These are phyloP conservation scores for Amphipyra tragopoginis DNA, from an alignment of 2,888 invertebrate species.

Conservation along the genomic window DNA sequence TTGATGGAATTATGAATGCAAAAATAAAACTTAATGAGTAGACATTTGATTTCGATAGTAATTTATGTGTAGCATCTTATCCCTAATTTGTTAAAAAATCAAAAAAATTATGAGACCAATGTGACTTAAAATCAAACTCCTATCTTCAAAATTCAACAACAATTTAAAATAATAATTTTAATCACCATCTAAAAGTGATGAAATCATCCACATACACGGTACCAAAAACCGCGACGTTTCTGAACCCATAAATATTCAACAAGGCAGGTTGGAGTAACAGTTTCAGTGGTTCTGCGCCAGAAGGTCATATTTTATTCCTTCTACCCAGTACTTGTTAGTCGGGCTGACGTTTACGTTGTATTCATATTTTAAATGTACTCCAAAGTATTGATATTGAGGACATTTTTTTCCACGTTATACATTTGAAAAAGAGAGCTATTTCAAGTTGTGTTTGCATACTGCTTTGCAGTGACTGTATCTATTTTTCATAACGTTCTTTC, in stretches of 20 bases:
- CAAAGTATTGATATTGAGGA: slow-evolving; percentile 37
- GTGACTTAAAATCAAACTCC: background rate
- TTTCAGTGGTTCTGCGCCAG: slow-evolving; percentile 51
- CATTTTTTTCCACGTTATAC: background rate
- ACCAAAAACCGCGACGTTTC: slow-evolving; percentile 44
- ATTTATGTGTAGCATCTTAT: too few relatives aligned
- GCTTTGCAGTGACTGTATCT: too few relatives aligned
- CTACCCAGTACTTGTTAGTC: slow-evolving; percentile 55
- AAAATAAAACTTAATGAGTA: too few relatives aligned
- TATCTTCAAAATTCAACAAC: too few relatives aligned
- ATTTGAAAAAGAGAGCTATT: too few relatives aligned
- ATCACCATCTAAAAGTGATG: slow-evolving; percentile 21
- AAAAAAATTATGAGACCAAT: background rate
- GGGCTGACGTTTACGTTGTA: slow-evolving; percentile 54
- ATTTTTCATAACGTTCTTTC: too few relatives aligned
- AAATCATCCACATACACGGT: slow-evolving; percentile 28
- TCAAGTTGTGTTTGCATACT: too few relatives aligned
- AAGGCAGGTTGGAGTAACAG: slow-evolving; percentile 51
- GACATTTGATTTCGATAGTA: too few relatives aligned
- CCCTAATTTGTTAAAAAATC: too few relatives aligned
- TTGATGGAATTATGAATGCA: too few relatives aligned
- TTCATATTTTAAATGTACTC: slow-evolving; percentile 58
- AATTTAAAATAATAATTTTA: slow-evolving; percentile 7
- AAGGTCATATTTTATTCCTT: slow-evolving; percentile 65
- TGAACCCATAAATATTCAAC: slow-evolving; percentile 57